Conservation (phyloP, 1,140 invertebrate genomes). For the Acromyrmex charruanus region DNA sequence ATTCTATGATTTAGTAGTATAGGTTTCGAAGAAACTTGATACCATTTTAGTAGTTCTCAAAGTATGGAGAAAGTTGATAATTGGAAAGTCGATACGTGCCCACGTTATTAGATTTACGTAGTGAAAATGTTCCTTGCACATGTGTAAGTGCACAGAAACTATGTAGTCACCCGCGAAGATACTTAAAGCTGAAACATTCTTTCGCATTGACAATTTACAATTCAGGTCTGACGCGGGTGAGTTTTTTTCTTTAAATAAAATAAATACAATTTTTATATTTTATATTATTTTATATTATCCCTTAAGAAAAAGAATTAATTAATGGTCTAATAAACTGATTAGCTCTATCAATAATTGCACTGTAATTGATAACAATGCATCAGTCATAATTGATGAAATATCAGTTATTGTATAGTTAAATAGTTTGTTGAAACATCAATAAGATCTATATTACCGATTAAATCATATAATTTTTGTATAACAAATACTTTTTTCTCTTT, state of each 20-base stretch:
- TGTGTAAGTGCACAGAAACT: background rate
- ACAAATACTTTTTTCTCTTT: too few species aligned
- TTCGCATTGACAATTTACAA: background rate
- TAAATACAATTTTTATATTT: constrained; percentile 8
- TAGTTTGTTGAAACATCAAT: too few species aligned
- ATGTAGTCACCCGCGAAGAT: background rate
- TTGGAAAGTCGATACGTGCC: constrained; percentile 5
- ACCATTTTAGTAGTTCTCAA: constrained; percentile 15
- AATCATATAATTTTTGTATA: too few species aligned
- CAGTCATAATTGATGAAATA: too few species aligned
- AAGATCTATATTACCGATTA: too few species aligned
- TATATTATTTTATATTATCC: too few species aligned
- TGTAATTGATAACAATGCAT: too few species aligned
- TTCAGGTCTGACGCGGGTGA: too few species aligned
- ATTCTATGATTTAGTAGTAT: background rate
- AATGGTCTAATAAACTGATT: too few species aligned
- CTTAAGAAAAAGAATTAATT: too few species aligned
- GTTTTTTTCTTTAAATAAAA: background rate
- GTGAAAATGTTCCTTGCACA: constrained; percentile 21
- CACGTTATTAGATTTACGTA: constrained; percentile 21
- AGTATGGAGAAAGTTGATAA: constrained; percentile 29
- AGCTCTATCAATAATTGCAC: too few species aligned
- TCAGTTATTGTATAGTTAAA: too few species aligned
- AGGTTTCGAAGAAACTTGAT: background rate
- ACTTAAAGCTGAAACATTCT: background rate